These are phyloP conservation scores for Drosophila lowei DNA, from an alignment of 1,140 invertebrate genomes.

Conservation along the genomic window DNA sequence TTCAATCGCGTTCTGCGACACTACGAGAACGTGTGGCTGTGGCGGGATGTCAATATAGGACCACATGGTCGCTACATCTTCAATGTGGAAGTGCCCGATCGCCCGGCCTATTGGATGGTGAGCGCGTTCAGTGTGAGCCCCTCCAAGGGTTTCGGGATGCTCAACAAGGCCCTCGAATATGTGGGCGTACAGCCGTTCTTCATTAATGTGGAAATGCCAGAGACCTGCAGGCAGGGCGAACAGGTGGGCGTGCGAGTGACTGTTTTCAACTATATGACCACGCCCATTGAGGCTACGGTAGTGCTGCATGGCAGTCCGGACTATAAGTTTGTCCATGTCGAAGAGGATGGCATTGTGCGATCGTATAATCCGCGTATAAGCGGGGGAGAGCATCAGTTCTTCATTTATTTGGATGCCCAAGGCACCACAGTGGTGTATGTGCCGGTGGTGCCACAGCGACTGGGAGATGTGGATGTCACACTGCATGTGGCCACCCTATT, in stretches of 20 bases:
- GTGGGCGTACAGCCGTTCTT: constrained; percentile 95
- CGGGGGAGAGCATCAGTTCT: constrained; percentile 96
- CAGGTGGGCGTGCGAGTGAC: constrained; percentile 96
- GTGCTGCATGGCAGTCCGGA: constrained; percentile 92
- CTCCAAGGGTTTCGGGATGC: constrained; percentile 92
- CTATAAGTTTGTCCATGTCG: constrained; percentile 97
- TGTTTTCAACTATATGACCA: constrained; percentile 96
- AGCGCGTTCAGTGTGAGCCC: constrained; percentile 95
- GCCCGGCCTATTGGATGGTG: constrained; percentile 95
- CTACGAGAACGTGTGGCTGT: constrained; percentile 97
- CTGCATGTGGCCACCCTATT: constrained; percentile 93
- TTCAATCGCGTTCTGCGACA: constrained; percentile 94
- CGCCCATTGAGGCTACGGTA: constrained; percentile 92
- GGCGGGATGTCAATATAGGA: constrained; percentile 96
- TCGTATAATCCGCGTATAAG: constrained; percentile 94
- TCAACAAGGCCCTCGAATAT: constrained; percentile 90
- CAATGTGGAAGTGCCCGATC: constrained; percentile 92
- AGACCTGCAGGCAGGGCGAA: constrained; percentile 92
- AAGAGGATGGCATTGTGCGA: constrained; percentile 92
- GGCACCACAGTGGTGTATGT: constrained; percentile 92
- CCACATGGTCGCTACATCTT: constrained; percentile 94
- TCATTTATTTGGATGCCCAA: constrained; percentile 93
- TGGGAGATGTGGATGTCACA: constrained; percentile 92
- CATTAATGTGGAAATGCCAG: constrained; percentile 97
- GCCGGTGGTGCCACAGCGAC: constrained; percentile 92